Base-by-base conservation (phyloP, 2,113 vertebrate species). In the Thinocorus orbignyianus region DNA sequence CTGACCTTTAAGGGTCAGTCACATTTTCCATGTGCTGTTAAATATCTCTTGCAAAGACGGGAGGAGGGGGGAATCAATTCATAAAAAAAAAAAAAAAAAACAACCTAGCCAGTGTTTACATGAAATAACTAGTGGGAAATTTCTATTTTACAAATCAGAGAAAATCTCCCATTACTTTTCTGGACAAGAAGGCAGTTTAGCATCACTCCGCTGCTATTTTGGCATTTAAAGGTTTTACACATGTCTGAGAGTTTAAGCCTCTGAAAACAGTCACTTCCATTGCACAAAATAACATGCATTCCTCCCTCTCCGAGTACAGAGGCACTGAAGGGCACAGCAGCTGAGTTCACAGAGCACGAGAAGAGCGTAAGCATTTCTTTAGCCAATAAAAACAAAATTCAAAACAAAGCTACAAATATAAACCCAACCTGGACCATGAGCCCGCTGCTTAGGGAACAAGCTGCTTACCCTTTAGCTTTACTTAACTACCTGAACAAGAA, bases 1-100 rank as follows among this genome's bases (percentile, higher is more conserved):
- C 81, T 91, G 97, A 97, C 96, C 97, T 98, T 96, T 96, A 61
- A 62, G 72, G 97, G 96, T 97, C 92, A 91, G 89, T 90, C 97
- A 96, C 92, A 97, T 95, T 97, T 96, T 97, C 98, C 94, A 39
- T 83, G 96, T 20, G 14, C 92, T 88, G 74, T 74, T 93, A 95
- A 95, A 92, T 31, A 71, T 60, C 79, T 42, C 58, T 62, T 35
- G 49, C 68, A 71, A 71, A 78, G 61, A 83, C 16, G 2, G 65
- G 52, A 57, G 46, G 22, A 8, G 28, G 57, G 30, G 35, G 35
- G 1, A 10, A 95, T 84, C 61, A 84, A n/a, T 86, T 95, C 9
- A 81, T 48, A 42, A 74, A 81, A 66, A 31, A n/a, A n/a, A n/a
- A n/a, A n/a, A n/a, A n/a, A n/a, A n/a, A n/a, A n/a, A n/a, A n/a